Conservation (phyloP, 2,797 vertebrate genomes). For the Diplodus sargus region DNA sequence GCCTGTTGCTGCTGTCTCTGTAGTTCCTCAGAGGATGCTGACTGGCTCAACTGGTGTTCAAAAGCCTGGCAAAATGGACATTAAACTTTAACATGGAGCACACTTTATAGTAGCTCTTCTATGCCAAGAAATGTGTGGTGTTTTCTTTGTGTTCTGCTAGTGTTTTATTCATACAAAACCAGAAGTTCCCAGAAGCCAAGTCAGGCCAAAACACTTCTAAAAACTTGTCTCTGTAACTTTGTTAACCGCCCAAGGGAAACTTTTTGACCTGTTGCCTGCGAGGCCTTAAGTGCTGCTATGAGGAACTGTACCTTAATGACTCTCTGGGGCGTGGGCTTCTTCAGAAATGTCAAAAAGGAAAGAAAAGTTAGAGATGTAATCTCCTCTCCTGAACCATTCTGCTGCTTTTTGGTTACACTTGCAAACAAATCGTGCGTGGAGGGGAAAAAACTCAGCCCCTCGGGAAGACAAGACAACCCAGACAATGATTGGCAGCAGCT, state of each 20-base stretch:
- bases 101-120: not conserved
- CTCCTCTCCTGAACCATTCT: slow-evolving; percentile 63
- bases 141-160: not conserved
- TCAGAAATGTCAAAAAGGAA: slow-evolving; percentile 61
- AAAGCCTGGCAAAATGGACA: too few species aligned
- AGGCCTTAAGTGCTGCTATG: slow-evolving; percentile 42
- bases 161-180: not conserved
- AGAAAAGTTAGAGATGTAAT: slow-evolving; percentile 66
- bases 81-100: not conserved
- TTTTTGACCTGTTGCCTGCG: slow-evolving; percentile 60
- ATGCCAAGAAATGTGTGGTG: not conserved
- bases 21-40: too few species aligned
- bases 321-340: slow-evolving; percentile 61
- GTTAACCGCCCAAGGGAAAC: slow-evolving; percentile 50
- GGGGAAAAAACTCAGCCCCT: slow-evolving; percentile 42
- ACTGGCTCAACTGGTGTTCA: too few species aligned
- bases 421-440: slow-evolving; percentile 54
- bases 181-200: slow-evolving; percentile 4
- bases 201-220: not conserved
- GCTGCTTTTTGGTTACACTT: slow-evolving; percentile 57
- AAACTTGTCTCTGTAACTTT: slow-evolving; percentile 29
- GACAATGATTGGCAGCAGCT: slow-evolving; percentile 80
- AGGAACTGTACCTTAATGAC: slow-evolving; percentile 63
- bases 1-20: too few species aligned
- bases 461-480: slow-evolving; percentile 63